Evolutionary conservation across 2,113 vertebrate species (phyloP).

Genomic region (Orientallactaga bullata): DNA sequence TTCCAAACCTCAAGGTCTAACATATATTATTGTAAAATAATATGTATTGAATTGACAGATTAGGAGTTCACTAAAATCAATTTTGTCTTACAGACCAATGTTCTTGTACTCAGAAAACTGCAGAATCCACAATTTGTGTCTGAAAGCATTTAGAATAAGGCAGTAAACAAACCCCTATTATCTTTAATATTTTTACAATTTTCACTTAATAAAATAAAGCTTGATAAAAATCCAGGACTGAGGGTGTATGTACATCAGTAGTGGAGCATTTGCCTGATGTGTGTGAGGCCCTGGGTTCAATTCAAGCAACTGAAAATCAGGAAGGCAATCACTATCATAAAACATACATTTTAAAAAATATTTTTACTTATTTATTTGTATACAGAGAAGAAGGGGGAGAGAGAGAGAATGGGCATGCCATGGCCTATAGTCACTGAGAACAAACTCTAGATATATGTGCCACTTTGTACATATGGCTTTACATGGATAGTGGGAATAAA

Average conservation of each 20-base stretch:
- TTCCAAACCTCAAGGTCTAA: background rate
- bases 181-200: constrained; percentile 36
- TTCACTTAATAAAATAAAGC: constrained; percentile 36
- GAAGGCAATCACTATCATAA: too few species aligned
- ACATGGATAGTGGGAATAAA: too few species aligned
- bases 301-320: background rate
- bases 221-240: background rate
- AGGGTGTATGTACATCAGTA: background rate
- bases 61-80: constrained; percentile 18
- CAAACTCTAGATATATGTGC: too few species aligned
- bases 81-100: constrained; percentile 33
- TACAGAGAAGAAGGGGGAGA: too few species aligned
- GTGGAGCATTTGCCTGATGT: background rate
- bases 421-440: too few species aligned
- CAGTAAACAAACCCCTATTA: constrained; percentile 19
- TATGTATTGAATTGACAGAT: background rate
- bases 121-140: background rate
- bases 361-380: too few species aligned
- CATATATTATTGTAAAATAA: background rate
- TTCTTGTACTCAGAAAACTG: constrained; percentile 34
- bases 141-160: constrained; percentile 29
- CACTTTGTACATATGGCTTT: too few species aligned
- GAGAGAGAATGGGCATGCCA: too few species aligned
- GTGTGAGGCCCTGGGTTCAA: background rate
- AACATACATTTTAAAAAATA: too few species aligned